Evolutionary conservation across 2,888 invertebrate genomes (phyloP).

Genomic region (Onchidella celtica): DNA sequence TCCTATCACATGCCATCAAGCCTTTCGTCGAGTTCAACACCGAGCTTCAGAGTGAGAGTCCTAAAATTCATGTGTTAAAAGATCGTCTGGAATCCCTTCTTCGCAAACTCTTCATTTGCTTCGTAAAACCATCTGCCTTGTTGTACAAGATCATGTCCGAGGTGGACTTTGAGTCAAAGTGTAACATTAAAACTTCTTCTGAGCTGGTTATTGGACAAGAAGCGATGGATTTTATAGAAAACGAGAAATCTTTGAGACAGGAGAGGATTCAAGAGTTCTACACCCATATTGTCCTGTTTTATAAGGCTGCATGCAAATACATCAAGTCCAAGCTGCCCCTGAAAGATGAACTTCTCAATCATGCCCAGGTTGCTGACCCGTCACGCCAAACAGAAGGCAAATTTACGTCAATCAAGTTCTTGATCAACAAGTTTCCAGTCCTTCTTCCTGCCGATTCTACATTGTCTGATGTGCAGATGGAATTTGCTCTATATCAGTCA

Average conservation of each 20-base stretch:
- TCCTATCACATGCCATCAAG: no score
- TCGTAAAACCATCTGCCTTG: no score
- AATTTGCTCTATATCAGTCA: conserved; percentile 51
- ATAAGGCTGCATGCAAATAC: not conserved
- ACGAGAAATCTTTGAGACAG: not conserved
- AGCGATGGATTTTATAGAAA: conserved; percentile 3
- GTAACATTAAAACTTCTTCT: no score
- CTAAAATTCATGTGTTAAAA: no score
- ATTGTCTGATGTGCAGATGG: conserved; percentile 39
- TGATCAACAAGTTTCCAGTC: conserved; percentile 50
- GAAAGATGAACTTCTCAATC: conserved; percentile 50
- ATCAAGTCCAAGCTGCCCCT: conserved; percentile 51
- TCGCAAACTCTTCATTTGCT: no score
- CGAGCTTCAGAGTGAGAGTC: no score
- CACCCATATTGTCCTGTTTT: not conserved
- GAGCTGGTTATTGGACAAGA: no score
- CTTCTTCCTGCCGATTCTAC: conserved; percentile 14
- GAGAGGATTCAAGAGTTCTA: not conserved
- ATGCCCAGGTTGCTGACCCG: conserved; percentile 54
- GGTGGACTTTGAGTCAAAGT: no score
- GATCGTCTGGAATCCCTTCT: no score
- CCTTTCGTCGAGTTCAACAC: no score
- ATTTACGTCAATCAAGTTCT: conserved; percentile 38
- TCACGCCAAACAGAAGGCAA: conserved; percentile 25
- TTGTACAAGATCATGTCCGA: no score